Evolutionary conservation across 53 echinoderm and acorn worm species (phyloP).

Genomic region (Holothuria scabra): DNA sequence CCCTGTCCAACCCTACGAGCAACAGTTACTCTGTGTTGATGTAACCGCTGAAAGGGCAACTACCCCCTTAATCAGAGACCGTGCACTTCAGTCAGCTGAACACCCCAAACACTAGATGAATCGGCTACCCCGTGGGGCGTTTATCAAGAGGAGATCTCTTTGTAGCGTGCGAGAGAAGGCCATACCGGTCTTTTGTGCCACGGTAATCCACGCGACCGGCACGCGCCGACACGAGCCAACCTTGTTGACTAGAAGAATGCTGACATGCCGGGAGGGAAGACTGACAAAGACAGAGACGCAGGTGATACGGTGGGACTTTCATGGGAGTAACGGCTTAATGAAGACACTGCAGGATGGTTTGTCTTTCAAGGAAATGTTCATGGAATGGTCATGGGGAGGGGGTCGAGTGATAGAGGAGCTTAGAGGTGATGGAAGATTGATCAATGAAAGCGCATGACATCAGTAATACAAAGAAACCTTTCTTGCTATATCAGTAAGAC

Average conservation of each 20-base stretch:
- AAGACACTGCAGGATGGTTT: too few relatives aligned
- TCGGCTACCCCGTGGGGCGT: constrained; percentile 25
- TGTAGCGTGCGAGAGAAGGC: neutral
- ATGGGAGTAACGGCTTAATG: too few relatives aligned
- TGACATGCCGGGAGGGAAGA: neutral
- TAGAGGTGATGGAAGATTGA: too few relatives aligned
- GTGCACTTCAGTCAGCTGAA: neutral
- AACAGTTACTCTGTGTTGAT: neutral
- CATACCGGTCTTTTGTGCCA: constrained; percentile 1
- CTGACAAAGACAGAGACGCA: constrained; percentile 1
- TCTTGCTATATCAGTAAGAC: too few relatives aligned
- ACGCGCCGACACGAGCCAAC: constrained; percentile 14
- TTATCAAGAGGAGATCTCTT: constrained; percentile 21
- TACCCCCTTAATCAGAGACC: neutral
- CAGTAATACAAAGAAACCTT: too few relatives aligned
- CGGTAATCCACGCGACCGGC: constrained; percentile 23
- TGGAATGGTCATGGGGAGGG: too few relatives aligned
- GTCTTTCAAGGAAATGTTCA: too few relatives aligned
- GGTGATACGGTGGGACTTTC: neutral
- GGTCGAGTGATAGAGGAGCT: too few relatives aligned
- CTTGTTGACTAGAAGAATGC: constrained; percentile 41
- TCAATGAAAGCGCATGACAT: too few relatives aligned
- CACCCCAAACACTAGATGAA: neutral
- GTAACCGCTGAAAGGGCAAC: neutral
- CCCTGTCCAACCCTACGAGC: neutral